Base-by-base conservation (phyloP, 1,140 invertebrate species). In the Sarcophaga bullata region DNA sequence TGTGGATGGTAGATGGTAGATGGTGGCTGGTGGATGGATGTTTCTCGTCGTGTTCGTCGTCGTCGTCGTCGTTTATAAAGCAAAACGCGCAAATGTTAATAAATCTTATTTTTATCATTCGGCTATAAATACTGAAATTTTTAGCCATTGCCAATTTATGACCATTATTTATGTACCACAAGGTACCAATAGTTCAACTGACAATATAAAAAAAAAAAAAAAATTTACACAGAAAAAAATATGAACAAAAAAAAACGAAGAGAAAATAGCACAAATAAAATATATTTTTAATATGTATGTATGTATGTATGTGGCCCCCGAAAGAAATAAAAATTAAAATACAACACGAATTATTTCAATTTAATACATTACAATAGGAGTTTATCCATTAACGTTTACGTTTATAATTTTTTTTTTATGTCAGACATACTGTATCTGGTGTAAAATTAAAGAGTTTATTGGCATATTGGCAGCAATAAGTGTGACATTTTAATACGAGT, bases 81-180 rank as follows among this genome's bases (percentile, higher is more conserved):
- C 76, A 80, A 73, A 80, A 13, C 72, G 78, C 82, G 80, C 78
- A 87, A 89, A 89, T 87, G 88, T 89, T 89, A 89, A 89, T 89
- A 89, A 89, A 89, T 89, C 88, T 89, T 89, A 89, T 89, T 89
- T 89, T 89, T 89, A 89, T 89, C 88, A 89, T 89, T 89, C 84
- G 87, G 88, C 88, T 88, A 89, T 89, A 89, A 89, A 89, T 89
- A 89, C 87, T 89, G 88, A 89, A 89, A 88, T 78, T 89, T 89
- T 89, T 89, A 89, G 88, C 88, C 88, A 89, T 89, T 87, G 86
- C 87, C 88, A 88, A 89, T 89, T 89, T 89, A 89, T 89, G 88
- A 87, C 87, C 88, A 88, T 89, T 89, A 89, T 89, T 89, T 89
- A 89, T 89, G 88, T 89, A 52, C 72, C 75, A 78, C 75, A 78